phyloP scores from a whole-genome alignment of 2,797 vertebrate species.

The Intellagama lesueurii region DNA sequence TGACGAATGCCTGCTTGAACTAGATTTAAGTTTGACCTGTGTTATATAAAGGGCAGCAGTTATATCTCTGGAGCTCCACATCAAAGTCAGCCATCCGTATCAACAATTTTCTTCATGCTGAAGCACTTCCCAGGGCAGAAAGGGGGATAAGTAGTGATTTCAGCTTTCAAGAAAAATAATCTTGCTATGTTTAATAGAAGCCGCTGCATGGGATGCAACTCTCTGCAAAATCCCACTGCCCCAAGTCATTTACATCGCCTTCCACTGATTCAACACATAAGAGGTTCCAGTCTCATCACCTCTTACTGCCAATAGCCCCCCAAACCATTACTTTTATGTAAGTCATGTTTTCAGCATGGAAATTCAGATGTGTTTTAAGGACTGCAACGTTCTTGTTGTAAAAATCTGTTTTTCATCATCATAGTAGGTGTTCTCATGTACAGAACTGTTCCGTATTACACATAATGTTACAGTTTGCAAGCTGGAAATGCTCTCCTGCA shows the following conservation, averaged over 20 bases:
- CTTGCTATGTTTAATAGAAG: slow-evolving; percentile 13
- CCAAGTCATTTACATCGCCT: slow-evolving; percentile 4
- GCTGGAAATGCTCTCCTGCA: slow-evolving; percentile 69
- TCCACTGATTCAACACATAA: slow-evolving; percentile 30
- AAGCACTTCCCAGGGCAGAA: slow-evolving; percentile 16
- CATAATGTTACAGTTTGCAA: slow-evolving; percentile 65
- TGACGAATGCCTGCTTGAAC: slow-evolving; percentile 5
- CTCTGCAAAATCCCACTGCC: slow-evolving; percentile 36
- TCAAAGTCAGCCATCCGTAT: slow-evolving; percentile 17
- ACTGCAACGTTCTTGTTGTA: background rate
- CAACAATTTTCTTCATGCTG: slow-evolving; percentile 14
- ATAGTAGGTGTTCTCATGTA: slow-evolving; percentile 59
- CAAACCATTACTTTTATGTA: background rate
- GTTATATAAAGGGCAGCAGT: background rate
- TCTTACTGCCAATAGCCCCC: background rate
- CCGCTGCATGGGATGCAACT: background rate
- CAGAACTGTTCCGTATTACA: slow-evolving; percentile 66
- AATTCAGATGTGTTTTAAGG: background rate
- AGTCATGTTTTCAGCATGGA: background rate
- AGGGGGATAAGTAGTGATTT: background rate
- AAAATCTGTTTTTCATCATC: background rate
- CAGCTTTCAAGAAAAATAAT: slow-evolving; percentile 28
- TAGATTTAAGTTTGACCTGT: background rate
- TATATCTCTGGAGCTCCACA: slow-evolving; percentile 6
- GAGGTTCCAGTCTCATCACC: background rate